Percentiles rank a stretch among this genome's conserved stretches.
These are phyloP conservation scores for Epinephelus cyanopodus DNA, from an alignment of 2,113 vertebrate species.

Conservation along the genomic window DNA sequence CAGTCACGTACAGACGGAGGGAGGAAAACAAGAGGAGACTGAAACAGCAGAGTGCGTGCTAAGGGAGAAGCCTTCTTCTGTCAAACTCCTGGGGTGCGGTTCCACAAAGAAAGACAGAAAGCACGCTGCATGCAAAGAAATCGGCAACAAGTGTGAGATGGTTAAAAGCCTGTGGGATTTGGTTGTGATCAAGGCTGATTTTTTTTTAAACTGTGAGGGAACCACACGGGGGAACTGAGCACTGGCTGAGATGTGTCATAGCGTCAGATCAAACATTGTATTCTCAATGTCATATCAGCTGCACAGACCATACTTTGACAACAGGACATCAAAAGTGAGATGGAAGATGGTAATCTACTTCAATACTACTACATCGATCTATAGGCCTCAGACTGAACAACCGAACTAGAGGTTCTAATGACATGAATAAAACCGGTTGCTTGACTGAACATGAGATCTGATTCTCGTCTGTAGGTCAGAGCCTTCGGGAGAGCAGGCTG, in stretches of 20 bases:
- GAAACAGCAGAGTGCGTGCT: slow-evolving; percentile 16
- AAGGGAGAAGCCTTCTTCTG: slow-evolving; percentile 27
- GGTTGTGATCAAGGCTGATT: neutral
- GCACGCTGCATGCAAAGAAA: slow-evolving; percentile 24
- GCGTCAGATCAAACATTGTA: slow-evolving; percentile 24
- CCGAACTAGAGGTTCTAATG: slow-evolving; percentile 1
- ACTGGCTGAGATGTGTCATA: slow-evolving; percentile 11
- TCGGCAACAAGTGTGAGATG: slow-evolving; percentile 20
- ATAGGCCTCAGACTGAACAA: neutral
- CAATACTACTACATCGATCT: slow-evolving; percentile 10
- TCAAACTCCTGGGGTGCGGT: slow-evolving; percentile 44
- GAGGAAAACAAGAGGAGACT: slow-evolving; percentile 38
- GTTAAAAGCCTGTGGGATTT: slow-evolving; percentile 22
- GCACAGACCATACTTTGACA: slow-evolving; percentile 8
- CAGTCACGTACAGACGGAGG: slow-evolving; percentile 17
- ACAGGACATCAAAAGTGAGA: slow-evolving; percentile 2
- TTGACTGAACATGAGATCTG: slow-evolving; percentile 56
- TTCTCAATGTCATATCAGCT: slow-evolving; percentile 23
- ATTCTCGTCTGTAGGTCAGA: slow-evolving; percentile 65
- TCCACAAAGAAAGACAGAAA: slow-evolving; percentile 28
- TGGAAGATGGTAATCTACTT: slow-evolving; percentile 15
- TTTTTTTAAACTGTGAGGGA: neutral
- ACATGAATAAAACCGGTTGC: slow-evolving; percentile 47
- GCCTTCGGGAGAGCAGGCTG: slow-evolving; percentile 36
- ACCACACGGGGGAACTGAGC: slow-evolving; percentile 2